Conservation (phyloP, 2,113 vertebrate species). For the Drymodes brunneopygia region DNA sequence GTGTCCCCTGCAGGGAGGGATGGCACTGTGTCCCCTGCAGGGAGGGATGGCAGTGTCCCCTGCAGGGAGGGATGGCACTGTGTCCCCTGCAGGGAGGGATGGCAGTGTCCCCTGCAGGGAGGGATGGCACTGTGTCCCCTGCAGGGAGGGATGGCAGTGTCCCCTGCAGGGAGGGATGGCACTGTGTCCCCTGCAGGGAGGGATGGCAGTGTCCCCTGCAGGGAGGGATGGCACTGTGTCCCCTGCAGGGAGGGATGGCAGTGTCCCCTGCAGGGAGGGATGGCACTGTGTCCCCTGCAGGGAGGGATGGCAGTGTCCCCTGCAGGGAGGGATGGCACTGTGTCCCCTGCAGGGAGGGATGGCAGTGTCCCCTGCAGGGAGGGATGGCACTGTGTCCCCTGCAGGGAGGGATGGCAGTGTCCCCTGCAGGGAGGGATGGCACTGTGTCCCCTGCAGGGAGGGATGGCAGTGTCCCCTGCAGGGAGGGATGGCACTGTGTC, state of each 20-base stretch:
- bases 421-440: neutral
- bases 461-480: neutral
- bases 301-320: neutral
- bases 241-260: neutral
- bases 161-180: neutral
- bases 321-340: neutral
- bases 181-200: neutral
- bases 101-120: neutral
- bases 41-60: neutral
- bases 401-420: fast-evolving
- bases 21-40: neutral
- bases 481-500: neutral
- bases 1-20: neutral
- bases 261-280: neutral
- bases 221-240: neutral
- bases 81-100: neutral
- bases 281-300: neutral
- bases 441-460: neutral
- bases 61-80: neutral
- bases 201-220: neutral
- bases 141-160: fast-evolving
- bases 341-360: neutral
- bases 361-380: neutral
- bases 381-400: neutral
- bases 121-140: neutral